phyloP scores from a whole-genome alignment of 2,888 invertebrate genomes.

The Zonitis immaculata region DNA sequence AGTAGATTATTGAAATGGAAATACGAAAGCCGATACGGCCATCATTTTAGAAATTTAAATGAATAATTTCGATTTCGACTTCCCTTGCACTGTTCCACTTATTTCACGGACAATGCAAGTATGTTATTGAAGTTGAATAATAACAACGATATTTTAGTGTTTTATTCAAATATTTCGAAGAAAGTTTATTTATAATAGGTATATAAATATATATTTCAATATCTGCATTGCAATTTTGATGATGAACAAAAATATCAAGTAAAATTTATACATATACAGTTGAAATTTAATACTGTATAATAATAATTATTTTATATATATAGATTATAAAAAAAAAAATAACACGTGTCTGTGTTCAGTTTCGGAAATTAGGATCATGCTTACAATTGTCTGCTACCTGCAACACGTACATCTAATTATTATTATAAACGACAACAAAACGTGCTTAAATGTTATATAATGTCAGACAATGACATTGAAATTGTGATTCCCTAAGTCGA shows the following conservation, averaged over 20 bases:
- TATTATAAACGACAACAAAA: slow-evolving; percentile 17
- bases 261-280: slow-evolving; percentile 21
- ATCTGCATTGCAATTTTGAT: slow-evolving; percentile 22
- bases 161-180: slow-evolving; percentile 24
- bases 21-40: slow-evolving; percentile 15
- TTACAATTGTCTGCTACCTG: slow-evolving; percentile 3
- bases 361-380: slow-evolving; percentile 11
- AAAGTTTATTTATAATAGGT: slow-evolving; percentile 27
- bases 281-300: slow-evolving; percentile 6
- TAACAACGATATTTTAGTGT: slow-evolving; percentile 10
- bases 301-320: no score
- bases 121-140: slow-evolving; percentile 21
- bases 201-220: no score
- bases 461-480: slow-evolving; percentile 21
- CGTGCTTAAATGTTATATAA: slow-evolving; percentile 21
- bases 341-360: slow-evolving; percentile 15
- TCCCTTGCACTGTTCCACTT: slow-evolving; percentile 22
- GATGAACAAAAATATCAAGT: no score
- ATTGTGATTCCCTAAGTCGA: slow-evolving; percentile 16
- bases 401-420: slow-evolving; percentile 21
- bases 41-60: slow-evolving; percentile 19
- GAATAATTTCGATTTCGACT: slow-evolving; percentile 23
- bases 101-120: slow-evolving; percentile 14
- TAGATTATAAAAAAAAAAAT: no score
- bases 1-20: slow-evolving; percentile 11